Conservation (phyloP, 1,140 invertebrate genomes). For the Neelides sp. region DNA sequence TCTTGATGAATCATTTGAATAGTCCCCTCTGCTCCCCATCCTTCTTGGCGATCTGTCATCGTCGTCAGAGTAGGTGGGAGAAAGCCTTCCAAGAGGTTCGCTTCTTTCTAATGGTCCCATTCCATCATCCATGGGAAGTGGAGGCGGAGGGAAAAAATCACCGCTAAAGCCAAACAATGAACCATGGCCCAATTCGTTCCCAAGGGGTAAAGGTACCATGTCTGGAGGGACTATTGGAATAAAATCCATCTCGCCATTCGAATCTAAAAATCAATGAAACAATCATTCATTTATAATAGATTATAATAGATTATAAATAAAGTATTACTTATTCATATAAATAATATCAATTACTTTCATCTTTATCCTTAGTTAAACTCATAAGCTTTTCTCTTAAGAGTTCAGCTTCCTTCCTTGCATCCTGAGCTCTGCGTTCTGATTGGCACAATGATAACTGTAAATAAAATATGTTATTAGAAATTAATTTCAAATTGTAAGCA, state of each 20-base stretch:
- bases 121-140: constrained; percentile 19
- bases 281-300: not conserved
- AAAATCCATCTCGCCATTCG: constrained; percentile 19
- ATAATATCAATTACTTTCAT: not conserved
- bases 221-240: constrained; percentile 8
- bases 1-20: constrained; percentile 19
- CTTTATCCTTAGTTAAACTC: constrained; percentile 22
- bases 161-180: constrained; percentile 26
- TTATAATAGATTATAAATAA: constrained; percentile 3
- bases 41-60: constrained; percentile 7
- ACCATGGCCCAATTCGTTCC: constrained; percentile 11
- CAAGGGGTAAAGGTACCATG: constrained; percentile 12
- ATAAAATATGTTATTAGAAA: not conserved
- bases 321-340: not conserved
- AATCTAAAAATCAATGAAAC: constrained; percentile 10
- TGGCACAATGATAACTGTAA: constrained; percentile 28
- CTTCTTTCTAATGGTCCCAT: constrained; percentile 1
- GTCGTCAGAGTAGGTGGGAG: constrained; percentile 13
- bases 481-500: not conserved
- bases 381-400: constrained; percentile 22
- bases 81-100: constrained; percentile 22
- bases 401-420: constrained; percentile 24
- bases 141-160: constrained; percentile 22
- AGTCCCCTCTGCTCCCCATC: constrained; percentile 11
- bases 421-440: constrained; percentile 27